Evolutionary conservation across 2,797 vertebrate species (phyloP).

Genomic region (Sciaenops ocellatus): DNA sequence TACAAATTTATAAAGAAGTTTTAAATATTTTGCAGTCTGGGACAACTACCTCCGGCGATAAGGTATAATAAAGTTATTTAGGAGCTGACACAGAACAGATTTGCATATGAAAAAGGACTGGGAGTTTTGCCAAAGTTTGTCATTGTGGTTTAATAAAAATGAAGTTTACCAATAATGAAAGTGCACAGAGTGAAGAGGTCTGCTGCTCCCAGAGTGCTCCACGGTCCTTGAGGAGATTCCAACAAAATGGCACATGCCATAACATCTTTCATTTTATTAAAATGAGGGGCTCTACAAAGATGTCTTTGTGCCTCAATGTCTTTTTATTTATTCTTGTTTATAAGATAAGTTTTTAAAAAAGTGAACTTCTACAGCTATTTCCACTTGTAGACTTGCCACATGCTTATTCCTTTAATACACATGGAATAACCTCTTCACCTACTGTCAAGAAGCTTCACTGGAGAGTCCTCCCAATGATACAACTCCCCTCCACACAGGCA

Average conservation of each 20-base stretch:
- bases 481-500: not conserved
- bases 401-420: not conserved
- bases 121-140: slow-evolving; percentile 26
- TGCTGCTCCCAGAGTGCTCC: not conserved
- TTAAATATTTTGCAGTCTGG: not conserved
- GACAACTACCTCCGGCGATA: not conserved
- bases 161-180: slow-evolving; percentile 6
- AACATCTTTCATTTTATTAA: not conserved
- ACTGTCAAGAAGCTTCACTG: not conserved
- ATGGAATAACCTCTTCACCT: not conserved
- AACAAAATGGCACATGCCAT: not conserved
- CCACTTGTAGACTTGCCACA: not conserved
- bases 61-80: not conserved
- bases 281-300: not conserved
- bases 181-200: not conserved
- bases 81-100: not conserved
- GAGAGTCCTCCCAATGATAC: not conserved
- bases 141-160: slow-evolving; percentile 11
- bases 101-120: slow-evolving; percentile 13
- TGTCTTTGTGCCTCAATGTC: not conserved
- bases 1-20: not conserved
- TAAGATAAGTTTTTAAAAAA: not conserved
- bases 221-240: not conserved
- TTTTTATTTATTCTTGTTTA: not conserved
- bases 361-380: not conserved